Percentiles rank a stretch among this genome's conserved stretches.
phyloP scores from a whole-genome alignment of 1,140 invertebrate species.

The Penaeus japonicus region DNA sequence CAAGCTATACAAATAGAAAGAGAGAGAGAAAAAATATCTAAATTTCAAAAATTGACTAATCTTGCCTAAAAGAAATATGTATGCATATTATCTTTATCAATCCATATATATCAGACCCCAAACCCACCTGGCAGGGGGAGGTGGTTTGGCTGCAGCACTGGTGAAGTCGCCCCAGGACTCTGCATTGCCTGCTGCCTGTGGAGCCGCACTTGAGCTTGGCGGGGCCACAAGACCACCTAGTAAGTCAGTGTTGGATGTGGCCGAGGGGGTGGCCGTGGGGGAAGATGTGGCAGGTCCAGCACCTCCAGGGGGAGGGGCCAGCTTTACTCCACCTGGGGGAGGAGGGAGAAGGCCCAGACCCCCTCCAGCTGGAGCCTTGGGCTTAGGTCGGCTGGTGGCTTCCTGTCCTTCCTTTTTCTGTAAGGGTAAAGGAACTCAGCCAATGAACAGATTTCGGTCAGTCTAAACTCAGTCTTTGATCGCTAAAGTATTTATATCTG shows the following conservation, averaged over 20 bases:
- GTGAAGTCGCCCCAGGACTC: conserved; percentile 82
- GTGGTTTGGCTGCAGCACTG: conserved; percentile 66
- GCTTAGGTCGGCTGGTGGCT: conserved; percentile 70
- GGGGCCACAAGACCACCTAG: conserved; percentile 7
- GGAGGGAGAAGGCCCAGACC: conserved; percentile 77
- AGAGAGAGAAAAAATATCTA: too few species aligned
- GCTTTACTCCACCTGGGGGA: conserved; percentile 79
- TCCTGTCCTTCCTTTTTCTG: conserved; percentile 90
- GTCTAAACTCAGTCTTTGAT: too few species aligned
- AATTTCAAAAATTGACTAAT: too few species aligned
- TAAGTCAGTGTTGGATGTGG: conserved; percentile 69
- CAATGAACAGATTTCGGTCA: too few species aligned
- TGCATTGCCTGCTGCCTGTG: conserved; percentile 64
- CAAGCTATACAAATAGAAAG: too few species aligned
- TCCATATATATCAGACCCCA: not conserved
- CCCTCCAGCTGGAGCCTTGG: conserved; percentile 70
- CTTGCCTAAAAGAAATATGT: not conserved
- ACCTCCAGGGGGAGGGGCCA: conserved; percentile 72
- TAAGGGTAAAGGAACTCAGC: conserved; percentile 54
- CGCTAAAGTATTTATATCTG: too few species aligned
- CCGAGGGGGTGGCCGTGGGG: conserved; percentile 67
- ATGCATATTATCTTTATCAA: not conserved
- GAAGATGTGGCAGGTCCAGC: conserved; percentile 66
- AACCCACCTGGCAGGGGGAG: not conserved
- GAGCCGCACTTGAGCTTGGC: not conserved